A percentile compares a stretch with the other conserved stretches of the same genome.
These are phyloP conservation scores for human DNA, from an alignment of 2,113 vertebrate species.

Conservation along the genomic window GRCh38 chr19:30868001-30868500, in stretches of 20 bases:
- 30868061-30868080: background rate
- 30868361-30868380: background rate
- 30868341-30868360: background rate
- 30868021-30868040: background rate
- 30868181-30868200: background rate
- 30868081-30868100: background rate
- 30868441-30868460: background rate
- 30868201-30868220: background rate
- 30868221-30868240: background rate
- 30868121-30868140: too few relatives aligned
- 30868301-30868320: background rate
- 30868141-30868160: too few relatives aligned
- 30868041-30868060: background rate
- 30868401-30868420: background rate
- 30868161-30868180: background rate
- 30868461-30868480: background rate
- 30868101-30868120: background rate
- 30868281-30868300: background rate
- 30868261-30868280: background rate
- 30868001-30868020: background rate
- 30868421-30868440: background rate
- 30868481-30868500: background rate
- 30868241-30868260: background rate
- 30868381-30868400: background rate
- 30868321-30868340: background rate